Conservation (phyloP, 2,113 vertebrate species). For the Odobenus rosmarus region DNA sequence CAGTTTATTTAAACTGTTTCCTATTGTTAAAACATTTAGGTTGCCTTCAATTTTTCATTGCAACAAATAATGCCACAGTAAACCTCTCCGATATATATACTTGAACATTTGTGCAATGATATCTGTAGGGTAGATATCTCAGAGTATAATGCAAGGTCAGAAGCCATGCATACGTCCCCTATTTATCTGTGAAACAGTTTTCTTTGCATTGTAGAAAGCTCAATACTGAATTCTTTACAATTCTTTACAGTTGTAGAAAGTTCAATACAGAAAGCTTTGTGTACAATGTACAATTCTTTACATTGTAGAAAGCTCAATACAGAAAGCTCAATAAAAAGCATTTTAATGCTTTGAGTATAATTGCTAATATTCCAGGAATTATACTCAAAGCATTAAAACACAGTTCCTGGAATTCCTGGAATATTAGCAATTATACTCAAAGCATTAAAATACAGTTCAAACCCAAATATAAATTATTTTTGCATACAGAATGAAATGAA, state of each 20-base stretch:
- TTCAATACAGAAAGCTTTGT: no score
- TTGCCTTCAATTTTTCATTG: conserved; percentile 12
- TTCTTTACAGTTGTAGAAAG: no score
- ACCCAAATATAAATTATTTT: background rate
- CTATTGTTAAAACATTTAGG: conserved; percentile 9
- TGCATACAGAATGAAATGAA: conserved; percentile 3
- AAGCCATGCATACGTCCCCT: conserved; percentile 13
- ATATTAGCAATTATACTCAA: conserved; percentile 3
- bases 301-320: no score
- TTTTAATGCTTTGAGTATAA: no score
- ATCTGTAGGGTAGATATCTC: background rate
- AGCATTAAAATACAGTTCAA: conserved; percentile 45
- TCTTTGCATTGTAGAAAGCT: background rate
- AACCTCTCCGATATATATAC: background rate
- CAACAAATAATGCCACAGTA: conserved; percentile 10
- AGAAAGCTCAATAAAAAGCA: no score
- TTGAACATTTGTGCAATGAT: conserved; percentile 36
- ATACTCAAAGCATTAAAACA: no score
- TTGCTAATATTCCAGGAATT: no score
- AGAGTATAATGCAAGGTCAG: background rate
- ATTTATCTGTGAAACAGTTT: conserved; percentile 12
- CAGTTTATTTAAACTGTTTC: conserved; percentile 16
- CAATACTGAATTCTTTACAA: no score
- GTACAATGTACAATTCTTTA: no score
- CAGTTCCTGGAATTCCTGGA: conserved; percentile 24